A percentile compares a stretch with the other conserved stretches of the same genome.
Conservation (phyloP, 2,113 vertebrate species). For the Nannobrachium achirus region DNA sequence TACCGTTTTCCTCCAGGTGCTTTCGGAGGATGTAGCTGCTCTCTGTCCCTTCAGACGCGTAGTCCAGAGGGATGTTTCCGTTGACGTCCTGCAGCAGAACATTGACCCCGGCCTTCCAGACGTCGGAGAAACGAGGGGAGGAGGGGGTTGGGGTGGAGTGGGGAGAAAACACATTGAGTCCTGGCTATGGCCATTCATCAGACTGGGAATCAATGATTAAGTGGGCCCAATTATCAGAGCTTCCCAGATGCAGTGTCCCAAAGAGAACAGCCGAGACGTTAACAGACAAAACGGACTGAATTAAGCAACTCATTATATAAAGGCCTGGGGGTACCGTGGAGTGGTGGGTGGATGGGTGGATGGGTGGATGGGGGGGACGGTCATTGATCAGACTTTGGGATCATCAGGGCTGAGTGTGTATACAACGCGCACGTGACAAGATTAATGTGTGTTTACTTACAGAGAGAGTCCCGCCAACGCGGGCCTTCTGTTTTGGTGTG, state of each 20-base stretch:
- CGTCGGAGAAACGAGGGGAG: neutral
- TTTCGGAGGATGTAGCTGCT: conserved; percentile 86
- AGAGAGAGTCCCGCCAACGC: conserved; percentile 22
- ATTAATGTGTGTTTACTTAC: conserved; percentile 66
- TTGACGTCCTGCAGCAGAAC: conserved; percentile 91
- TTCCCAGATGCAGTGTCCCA: conserved; percentile 56
- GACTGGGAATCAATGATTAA: conserved; percentile 64
- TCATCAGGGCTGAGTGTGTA: conserved; percentile 18
- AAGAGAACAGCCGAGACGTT: conserved; percentile 45
- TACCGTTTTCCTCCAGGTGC: conserved; percentile 94
- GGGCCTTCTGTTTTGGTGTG: conserved; percentile 23
- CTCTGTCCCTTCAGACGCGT: conserved; percentile 89
- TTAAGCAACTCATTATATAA: conserved; percentile 72
- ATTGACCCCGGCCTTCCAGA: conserved; percentile 87
- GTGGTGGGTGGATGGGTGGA: neutral
- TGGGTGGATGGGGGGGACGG: conserved; percentile 14
- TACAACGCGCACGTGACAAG: conserved; percentile 49
- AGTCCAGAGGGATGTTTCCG: conserved; percentile 90
- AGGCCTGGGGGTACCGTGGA: conserved; percentile 13
- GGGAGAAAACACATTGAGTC: conserved; percentile 48
- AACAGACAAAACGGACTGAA: conserved; percentile 54
- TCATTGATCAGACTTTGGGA: conserved; percentile 40
- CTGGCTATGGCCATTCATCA: conserved; percentile 52
- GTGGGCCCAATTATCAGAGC: conserved; percentile 65
- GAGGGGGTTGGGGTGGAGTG: neutral